These are phyloP conservation scores for Dasypolia templi DNA, from an alignment of 2,888 invertebrate genomes.

Conservation along the genomic window DNA sequence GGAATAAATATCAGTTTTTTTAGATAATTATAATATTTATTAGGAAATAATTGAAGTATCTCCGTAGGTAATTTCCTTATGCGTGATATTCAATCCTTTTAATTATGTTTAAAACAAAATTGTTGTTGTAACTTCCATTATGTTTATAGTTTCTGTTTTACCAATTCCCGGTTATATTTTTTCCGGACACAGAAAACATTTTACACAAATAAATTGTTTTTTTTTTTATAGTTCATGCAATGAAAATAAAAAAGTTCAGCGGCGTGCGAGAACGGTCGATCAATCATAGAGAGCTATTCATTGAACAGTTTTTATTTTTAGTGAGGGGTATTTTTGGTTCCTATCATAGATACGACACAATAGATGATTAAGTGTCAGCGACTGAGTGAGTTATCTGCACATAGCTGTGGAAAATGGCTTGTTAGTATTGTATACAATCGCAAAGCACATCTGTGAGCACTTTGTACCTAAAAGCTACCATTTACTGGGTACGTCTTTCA, in stretches of 20 bases:
- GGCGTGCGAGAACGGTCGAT: conserved; percentile 27
- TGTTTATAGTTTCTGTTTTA: not conserved
- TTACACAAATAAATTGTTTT: conserved; percentile 16
- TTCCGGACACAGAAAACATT: conserved; percentile 12
- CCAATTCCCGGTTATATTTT: not conserved
- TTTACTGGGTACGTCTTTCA: no score
- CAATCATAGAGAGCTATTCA: conserved; percentile 41
- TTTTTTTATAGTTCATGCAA: conserved; percentile 27
- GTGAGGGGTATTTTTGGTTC: conserved; percentile 2
- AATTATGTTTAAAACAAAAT: not conserved
- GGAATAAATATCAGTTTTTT: not conserved
- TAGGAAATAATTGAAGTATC: conserved; percentile 10
- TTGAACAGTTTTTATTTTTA: conserved; percentile 37
- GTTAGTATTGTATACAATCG: no score
- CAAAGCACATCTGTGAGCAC: no score
- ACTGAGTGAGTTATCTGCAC: not conserved
- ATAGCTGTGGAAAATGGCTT: not conserved
- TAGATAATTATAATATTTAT: not conserved
- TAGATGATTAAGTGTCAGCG: not conserved
- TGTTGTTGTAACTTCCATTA: not conserved
- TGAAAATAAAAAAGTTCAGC: conserved; percentile 22
- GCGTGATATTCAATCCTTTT: conserved; percentile 16
- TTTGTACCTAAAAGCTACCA: no score
- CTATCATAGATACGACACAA: not conserved
- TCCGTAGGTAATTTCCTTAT: not conserved